Evolutionary conservation across 53 echinoderm and acorn worm genomes (phyloP).

Genomic region (Holothuria leucospilota): DNA sequence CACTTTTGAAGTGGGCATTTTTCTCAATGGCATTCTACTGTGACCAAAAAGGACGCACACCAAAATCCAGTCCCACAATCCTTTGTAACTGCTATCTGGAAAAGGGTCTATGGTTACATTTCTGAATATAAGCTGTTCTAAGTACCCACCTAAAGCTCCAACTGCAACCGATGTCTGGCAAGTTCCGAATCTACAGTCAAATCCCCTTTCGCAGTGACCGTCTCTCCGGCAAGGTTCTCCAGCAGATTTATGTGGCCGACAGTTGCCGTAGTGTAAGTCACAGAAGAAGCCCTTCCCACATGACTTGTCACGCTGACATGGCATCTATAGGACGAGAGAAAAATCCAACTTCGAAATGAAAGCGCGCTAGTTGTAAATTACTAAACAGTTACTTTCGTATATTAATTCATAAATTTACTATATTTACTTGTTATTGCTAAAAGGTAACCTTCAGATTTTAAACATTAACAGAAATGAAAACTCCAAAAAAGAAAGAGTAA

Average conservation of each 20-base stretch:
- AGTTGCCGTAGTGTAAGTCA: conserved; percentile 93
- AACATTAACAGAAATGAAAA: no score
- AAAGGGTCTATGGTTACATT: no score
- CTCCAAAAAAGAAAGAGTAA: no score
- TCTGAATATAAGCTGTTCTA: no score
- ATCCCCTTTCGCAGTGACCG: conserved; percentile 88
- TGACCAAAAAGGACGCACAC: no score
- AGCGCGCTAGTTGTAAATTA: neutral
- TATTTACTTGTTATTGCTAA: no score
- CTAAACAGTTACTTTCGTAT: no score
- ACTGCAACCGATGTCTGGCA: conserved; percentile 69
- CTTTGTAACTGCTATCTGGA: no score
- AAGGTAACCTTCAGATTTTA: no score
- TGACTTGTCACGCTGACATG: conserved; percentile 79
- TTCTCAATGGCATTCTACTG: no score
- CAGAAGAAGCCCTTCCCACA: conserved; percentile 89
- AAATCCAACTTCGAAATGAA: neutral
- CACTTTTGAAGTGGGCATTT: no score
- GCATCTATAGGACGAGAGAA: conserved; percentile 24
- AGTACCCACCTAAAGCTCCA: conserved; percentile 51
- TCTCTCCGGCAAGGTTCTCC: conserved; percentile 82
- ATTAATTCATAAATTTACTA: neutral
- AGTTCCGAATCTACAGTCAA: conserved; percentile 89
- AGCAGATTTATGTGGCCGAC: conserved; percentile 70
- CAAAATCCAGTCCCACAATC: no score